These are phyloP conservation scores for Synergus umbraculus DNA, from an alignment of 2,888 invertebrate species.

Conservation along the genomic window DNA sequence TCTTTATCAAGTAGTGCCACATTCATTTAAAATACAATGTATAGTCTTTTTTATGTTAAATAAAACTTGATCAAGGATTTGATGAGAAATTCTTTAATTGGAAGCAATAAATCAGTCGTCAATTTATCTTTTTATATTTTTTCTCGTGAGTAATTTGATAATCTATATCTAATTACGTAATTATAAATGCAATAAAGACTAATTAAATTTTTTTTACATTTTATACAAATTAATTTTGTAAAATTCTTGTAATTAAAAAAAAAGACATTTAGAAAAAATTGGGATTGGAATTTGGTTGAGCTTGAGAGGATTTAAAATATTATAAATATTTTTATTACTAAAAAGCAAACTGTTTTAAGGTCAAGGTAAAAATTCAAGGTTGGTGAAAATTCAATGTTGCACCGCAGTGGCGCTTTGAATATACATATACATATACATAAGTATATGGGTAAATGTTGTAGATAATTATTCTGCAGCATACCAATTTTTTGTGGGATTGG, in stretches of 20 bases:
- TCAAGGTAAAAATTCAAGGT: conserved; percentile 18
- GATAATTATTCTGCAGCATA: not conserved
- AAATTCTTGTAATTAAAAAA: not conserved
- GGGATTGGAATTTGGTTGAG: not conserved
- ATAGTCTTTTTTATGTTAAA: not conserved
- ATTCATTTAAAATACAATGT: not conserved
- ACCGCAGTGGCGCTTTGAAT: not conserved
- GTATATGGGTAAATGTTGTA: not conserved
- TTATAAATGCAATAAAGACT: not conserved
- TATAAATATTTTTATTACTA: not conserved
- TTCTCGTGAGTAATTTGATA: not conserved
- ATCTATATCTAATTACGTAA: no score
- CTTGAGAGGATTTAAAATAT: not conserved
- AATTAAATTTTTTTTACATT: not conserved
- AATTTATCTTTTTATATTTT: not conserved
- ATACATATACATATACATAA: not conserved
- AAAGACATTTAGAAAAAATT: not conserved
- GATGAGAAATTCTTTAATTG: not conserved
- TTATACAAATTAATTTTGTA: not conserved
- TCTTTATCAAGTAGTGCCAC: conserved; percentile 5
- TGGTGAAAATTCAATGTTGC: not conserved
- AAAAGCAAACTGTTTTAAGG: not conserved
- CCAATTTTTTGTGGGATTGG: not conserved
- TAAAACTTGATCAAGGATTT: not conserved
- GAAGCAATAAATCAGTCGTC: not conserved